These are phyloP conservation scores for Hyposoter didymator DNA, from an alignment of 2,888 invertebrate species.

Conservation along the genomic window DNA sequence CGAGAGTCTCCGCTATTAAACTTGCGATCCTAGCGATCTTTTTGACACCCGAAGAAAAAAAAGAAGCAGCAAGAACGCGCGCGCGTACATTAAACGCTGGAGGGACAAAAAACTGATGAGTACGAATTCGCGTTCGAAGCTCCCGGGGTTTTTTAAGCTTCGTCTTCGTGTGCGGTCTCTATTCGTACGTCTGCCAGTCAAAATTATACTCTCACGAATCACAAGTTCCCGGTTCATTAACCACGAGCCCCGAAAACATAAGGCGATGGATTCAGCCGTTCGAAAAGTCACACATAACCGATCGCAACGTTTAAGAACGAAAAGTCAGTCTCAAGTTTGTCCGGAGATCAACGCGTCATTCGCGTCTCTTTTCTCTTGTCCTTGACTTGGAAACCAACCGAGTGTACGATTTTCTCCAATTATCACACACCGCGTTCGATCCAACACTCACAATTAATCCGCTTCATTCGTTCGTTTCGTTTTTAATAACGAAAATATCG, in stretches of 20 bases:
- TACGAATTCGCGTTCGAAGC: constrained; percentile 44
- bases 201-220: constrained; percentile 75
- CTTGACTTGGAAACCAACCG: constrained; percentile 45
- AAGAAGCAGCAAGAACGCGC: not conserved
- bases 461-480: constrained; percentile 2
- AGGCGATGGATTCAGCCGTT: constrained; percentile 44
- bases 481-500: constrained; percentile 42
- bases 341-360: constrained; percentile 10
- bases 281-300: not conserved
- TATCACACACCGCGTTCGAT: constrained; percentile 12
- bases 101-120: constrained; percentile 6
- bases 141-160: constrained; percentile 67
- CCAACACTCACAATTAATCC: constrained; percentile 6
- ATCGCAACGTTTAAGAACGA: not conserved
- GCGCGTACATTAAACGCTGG: not conserved
- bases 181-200: constrained; percentile 74
- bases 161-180: constrained; percentile 80
- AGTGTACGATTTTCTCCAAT: constrained; percentile 7
- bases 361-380: not conserved
- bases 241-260: constrained; percentile 43
- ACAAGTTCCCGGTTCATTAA: constrained; percentile 67
- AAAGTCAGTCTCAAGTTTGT: constrained; percentile 18
- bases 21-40: not conserved
- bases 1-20: not conserved
- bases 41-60: not conserved